A percentile compares a stretch with the other conserved stretches of the same genome.
phyloP scores from a whole-genome alignment of 2,888 invertebrate genomes.

The Podotricha telesiphe region DNA sequence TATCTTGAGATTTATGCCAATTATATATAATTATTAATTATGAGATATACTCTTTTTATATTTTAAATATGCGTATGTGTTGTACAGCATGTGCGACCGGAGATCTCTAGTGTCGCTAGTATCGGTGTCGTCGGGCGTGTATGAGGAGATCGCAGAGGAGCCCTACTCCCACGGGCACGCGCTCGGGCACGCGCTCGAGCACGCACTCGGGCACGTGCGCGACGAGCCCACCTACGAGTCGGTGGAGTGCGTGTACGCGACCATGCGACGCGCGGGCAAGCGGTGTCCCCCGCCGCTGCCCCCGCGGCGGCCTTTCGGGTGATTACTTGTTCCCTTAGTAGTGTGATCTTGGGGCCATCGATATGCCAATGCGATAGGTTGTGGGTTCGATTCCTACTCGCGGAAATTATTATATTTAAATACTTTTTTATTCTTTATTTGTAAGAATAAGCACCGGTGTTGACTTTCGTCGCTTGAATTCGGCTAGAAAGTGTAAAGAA shows the following conservation, averaged over 20 bases:
- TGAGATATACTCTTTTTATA: not conserved
- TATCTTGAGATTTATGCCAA: too few relatives aligned
- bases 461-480: too few relatives aligned
- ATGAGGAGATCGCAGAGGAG: constrained; percentile 86
- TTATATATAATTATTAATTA: too few relatives aligned
- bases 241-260: constrained; percentile 66
- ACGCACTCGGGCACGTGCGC: constrained; percentile 1
- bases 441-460: too few relatives aligned
- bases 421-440: too few relatives aligned
- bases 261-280: constrained; percentile 45
- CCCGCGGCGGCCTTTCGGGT: constrained; percentile 50
- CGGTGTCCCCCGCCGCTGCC: constrained; percentile 41
- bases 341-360: too few relatives aligned
- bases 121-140: constrained; percentile 86
- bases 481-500: too few relatives aligned
- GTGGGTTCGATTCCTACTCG: too few relatives aligned
- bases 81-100: constrained; percentile 30
- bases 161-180: constrained; percentile 43
- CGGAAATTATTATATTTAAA: too few relatives aligned
- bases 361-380: too few relatives aligned
- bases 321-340: too few relatives aligned
- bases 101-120: constrained; percentile 83
- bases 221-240: constrained; percentile 74
- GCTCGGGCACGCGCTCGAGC: constrained; percentile 1
- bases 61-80: not conserved